These are phyloP conservation scores for Anthoscopus minutus DNA, from an alignment of 2,113 vertebrate species.

Conservation along the genomic window DNA sequence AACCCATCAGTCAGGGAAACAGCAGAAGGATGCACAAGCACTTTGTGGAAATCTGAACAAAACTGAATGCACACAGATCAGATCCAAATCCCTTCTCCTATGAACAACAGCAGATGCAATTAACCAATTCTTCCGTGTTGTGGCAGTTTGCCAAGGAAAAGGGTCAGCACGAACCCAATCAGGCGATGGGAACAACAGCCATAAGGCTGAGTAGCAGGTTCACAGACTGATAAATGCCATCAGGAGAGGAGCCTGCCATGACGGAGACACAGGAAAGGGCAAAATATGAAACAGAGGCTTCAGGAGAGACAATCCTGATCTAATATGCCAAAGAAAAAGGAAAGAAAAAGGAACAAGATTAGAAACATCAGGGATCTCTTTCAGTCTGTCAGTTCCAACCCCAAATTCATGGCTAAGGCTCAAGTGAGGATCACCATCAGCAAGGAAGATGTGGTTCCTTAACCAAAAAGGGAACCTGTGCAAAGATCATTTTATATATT, in stretches of 20 bases:
- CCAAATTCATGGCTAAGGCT: not conserved
- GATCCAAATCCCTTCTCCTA: not conserved
- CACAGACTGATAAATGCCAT: not conserved
- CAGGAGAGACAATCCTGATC: not conserved
- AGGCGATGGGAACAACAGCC: not conserved
- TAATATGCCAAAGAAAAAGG: not conserved
- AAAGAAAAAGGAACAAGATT: not conserved
- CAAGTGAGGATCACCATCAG: not conserved
- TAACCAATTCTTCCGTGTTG: not conserved
- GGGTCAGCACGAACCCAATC: not conserved
- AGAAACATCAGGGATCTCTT: not conserved
- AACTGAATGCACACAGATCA: not conserved
- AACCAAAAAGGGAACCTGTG: not conserved
- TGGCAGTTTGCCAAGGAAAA: not conserved
- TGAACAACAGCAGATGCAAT: not conserved
- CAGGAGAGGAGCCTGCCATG: not conserved
- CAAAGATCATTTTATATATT: not conserved
- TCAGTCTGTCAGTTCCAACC: not conserved
- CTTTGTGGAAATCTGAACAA: not conserved
- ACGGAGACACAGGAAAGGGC: not conserved
- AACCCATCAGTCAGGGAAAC: fast-evolving
- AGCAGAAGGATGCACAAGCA: not conserved
- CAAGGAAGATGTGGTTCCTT: not conserved
- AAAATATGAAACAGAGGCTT: not conserved
- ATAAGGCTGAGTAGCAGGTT: not conserved